These are phyloP conservation scores for Abrostola triplasia DNA, from an alignment of 2,888 invertebrate genomes.

Conservation along the genomic window DNA sequence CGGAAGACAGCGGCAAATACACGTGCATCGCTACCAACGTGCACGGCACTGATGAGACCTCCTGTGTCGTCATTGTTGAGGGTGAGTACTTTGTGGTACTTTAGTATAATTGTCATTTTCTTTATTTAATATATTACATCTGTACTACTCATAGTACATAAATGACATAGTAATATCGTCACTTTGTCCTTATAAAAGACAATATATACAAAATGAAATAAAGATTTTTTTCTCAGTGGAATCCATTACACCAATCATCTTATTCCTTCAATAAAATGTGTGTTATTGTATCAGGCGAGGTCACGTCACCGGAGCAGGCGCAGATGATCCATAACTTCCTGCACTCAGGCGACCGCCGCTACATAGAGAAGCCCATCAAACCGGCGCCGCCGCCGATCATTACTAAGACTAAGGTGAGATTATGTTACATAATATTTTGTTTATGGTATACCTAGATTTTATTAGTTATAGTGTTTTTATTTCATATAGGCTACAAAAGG, in stretches of 20 bases:
- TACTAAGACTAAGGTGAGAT: constrained; percentile 87
- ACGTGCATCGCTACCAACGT: constrained; percentile 97
- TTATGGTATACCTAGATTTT: too few species aligned
- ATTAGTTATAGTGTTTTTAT: too few species aligned
- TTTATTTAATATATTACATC: too few species aligned
- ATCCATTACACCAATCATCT: too few species aligned
- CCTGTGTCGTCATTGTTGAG: constrained; percentile 98
- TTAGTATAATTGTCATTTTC: not conserved
- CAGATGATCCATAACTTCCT: constrained; percentile 95
- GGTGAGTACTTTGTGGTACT: constrained; percentile 85
- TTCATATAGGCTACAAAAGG: too few species aligned
- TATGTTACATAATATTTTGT: not conserved
- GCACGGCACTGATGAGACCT: constrained; percentile 98
- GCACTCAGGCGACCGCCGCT: constrained; percentile 96
- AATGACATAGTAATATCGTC: too few species aligned
- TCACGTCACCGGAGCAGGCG: constrained; percentile 94
- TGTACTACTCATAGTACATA: too few species aligned
- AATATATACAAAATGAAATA: too few species aligned
- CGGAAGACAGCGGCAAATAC: constrained; percentile 98
- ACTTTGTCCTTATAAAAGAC: too few species aligned
- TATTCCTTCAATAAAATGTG: not conserved
- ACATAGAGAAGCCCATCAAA: constrained; percentile 94
- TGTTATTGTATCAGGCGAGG: constrained; percentile 88
- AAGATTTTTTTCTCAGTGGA: too few species aligned
- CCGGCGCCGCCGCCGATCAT: constrained; percentile 93